phyloP scores from a whole-genome alignment of 37 sponge, comb jelly and placozoan genomes.

The Bolinopsis microptera region DNA sequence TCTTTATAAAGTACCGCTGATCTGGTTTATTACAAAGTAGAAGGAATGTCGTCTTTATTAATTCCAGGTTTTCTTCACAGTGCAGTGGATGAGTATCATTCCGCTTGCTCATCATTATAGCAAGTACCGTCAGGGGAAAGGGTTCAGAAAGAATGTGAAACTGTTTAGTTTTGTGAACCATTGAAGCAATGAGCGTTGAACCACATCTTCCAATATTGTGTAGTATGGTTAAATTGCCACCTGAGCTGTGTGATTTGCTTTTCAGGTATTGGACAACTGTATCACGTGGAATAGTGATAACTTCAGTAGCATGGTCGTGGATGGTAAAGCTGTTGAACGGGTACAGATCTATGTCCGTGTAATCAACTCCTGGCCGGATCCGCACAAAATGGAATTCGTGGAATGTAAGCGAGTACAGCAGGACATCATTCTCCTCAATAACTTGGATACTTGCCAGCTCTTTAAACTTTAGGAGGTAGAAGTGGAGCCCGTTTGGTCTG shows the following conservation, averaged over 20 bases:
- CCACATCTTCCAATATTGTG: constrained; percentile 12
- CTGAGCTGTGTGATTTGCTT: neutral
- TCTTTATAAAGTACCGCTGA: neutral
- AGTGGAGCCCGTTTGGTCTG: neutral
- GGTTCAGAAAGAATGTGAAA: neutral
- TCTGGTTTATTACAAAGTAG: neutral
- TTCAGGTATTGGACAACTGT: neutral
- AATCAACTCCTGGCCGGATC: neutral
- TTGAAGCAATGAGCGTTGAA: neutral
- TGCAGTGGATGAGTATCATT: neutral
- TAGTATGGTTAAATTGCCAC: neutral
- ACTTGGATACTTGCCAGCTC: neutral
- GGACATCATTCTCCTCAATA: neutral
- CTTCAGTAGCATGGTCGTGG: neutral
- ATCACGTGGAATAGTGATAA: neutral
- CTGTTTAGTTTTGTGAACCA: neutral
- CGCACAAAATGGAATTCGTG: neutral
- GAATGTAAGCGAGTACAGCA: neutral
- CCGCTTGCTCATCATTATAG: neutral
- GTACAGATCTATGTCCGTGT: neutral
- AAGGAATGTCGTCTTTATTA: neutral
- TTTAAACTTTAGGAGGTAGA: neutral
- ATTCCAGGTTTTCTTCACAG: neutral
- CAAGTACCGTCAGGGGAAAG: neutral
- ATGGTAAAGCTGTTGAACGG: neutral